Evolutionary conservation across 2,888 invertebrate species (phyloP), one percentile per base, ranked within the genome.

Genomic region (Mythimna pallens): DNA sequence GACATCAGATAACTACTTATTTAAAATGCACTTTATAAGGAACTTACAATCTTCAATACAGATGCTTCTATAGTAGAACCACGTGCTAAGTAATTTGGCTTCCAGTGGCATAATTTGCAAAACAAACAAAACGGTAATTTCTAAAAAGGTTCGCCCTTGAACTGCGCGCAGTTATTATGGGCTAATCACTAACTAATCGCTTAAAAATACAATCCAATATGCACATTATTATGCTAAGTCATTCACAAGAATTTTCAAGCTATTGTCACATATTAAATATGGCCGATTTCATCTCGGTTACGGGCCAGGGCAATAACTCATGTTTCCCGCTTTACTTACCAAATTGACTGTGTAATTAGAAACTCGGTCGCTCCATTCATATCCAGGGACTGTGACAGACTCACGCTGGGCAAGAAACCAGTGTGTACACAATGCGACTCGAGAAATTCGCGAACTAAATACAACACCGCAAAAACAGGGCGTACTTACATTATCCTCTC

Each of bases 341-440:
- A 96, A 96, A 96, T 96, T 95, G 95, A 95, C 90, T 95, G 95
- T 95, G 93, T 96, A 95, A 96, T 96, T 95, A 94, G 92, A 93
- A 93, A 91, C 92, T 93, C 90, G 90, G 92, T 89, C 73, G 79
- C 36, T 87, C 88, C 89, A 93, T 94, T 94, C 93, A 93, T 89
- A 78, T 89, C 88, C 87, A 89, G 88, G 87, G 88, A 89, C 88
- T 88, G 88, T 90, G 92, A 89, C 88, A 92, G 93, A 92, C 92
- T 93, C 96, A 95, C 88, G 95, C 95, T 94, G 95, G 65, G 95
- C 84, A 91, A 83, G 89, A 93, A 95, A 95, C 95, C 95, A 95
- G 95, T 94, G 93, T 91, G 91, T 90, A 93, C 92, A 95, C 93
- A 94, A 93, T 91, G 91, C 90, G 92, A 92, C 78, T 86, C 91